Conservation (phyloP, 2,113 vertebrate species). For the Coreoperca whiteheadi region DNA sequence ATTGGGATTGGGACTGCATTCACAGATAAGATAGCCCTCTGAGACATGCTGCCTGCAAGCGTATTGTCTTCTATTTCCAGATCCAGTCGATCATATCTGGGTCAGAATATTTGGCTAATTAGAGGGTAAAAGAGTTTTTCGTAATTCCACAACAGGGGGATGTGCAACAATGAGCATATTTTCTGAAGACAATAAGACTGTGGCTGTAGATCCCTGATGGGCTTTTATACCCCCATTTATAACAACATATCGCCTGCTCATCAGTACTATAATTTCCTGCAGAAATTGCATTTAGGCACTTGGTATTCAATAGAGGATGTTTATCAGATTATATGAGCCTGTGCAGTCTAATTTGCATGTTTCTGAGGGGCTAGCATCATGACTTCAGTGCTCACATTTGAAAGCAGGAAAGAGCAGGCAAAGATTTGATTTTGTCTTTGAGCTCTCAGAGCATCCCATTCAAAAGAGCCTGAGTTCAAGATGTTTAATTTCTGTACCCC, state of each 20-base stretch:
- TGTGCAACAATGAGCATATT: constrained; percentile 58
- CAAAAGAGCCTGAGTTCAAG: constrained; percentile 51
- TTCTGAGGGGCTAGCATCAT: constrained; percentile 57
- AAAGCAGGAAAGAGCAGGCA: constrained; percentile 47
- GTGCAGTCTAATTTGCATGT: constrained; percentile 76
- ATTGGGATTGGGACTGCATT: constrained; percentile 62
- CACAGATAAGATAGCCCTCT: constrained; percentile 67
- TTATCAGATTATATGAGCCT: constrained; percentile 77
- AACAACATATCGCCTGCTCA: constrained; percentile 70
- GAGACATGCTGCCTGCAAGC: constrained; percentile 61
- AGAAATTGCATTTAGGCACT: constrained; percentile 74
- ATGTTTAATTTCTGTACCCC: constrained; percentile 54
- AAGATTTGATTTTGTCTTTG: constrained; percentile 58
- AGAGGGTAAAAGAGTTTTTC: constrained; percentile 64
- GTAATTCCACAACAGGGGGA: constrained; percentile 61
- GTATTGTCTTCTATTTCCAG: constrained; percentile 56
- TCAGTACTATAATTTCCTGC: constrained; percentile 77
- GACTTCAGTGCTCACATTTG: constrained; percentile 59
- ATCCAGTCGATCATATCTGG: constrained; percentile 75
- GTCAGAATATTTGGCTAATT: constrained; percentile 82
- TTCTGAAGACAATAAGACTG: constrained; percentile 74
- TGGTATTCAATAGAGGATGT: constrained; percentile 76
- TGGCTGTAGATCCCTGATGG: constrained; percentile 58
- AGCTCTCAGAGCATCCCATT: constrained; percentile 42
- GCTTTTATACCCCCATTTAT: constrained; percentile 70